These are phyloP conservation scores for Saccostrea echinata DNA, from an alignment of 1,140 invertebrate genomes.

Conservation along the genomic window DNA sequence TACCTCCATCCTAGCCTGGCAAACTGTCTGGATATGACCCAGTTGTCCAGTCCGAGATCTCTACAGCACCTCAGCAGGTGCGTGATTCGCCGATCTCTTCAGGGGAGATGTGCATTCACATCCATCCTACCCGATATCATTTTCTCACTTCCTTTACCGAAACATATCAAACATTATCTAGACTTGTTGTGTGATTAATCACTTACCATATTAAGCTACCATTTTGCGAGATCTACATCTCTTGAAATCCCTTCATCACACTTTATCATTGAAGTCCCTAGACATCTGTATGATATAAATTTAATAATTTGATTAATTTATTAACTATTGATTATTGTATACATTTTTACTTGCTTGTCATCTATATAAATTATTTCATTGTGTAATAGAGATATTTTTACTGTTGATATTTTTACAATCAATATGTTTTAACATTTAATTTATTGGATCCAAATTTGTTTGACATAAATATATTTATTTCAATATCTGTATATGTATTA, in stretches of 20 bases:
- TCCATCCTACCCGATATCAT: conserved; percentile 39
- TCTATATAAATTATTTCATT: too few species aligned
- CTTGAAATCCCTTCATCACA: too few species aligned
- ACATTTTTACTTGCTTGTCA: too few species aligned
- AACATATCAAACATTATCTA: conserved; percentile 44
- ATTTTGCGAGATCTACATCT: too few species aligned
- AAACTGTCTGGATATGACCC: conserved; percentile 31
- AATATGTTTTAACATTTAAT: background rate
- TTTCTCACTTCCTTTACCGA: conserved; percentile 43
- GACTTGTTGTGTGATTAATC: conserved; percentile 41
- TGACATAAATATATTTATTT: background rate
- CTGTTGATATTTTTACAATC: background rate
- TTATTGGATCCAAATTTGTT: background rate
- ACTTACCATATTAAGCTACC: too few species aligned
- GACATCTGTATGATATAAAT: too few species aligned
- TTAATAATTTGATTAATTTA: too few species aligned
- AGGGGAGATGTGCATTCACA: background rate
- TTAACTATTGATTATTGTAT: too few species aligned
- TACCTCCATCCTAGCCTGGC: conserved; percentile 48
- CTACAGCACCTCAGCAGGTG: conserved; percentile 51
- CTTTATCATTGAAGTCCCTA: too few species aligned
- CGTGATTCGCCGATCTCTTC: conserved; percentile 28
- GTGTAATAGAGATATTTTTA: background rate
- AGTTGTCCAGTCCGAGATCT: conserved; percentile 28
- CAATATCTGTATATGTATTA: background rate